These are phyloP conservation scores for Cheirogaleus major DNA, from an alignment of 2,797 vertebrate species.

Conservation along the genomic window DNA sequence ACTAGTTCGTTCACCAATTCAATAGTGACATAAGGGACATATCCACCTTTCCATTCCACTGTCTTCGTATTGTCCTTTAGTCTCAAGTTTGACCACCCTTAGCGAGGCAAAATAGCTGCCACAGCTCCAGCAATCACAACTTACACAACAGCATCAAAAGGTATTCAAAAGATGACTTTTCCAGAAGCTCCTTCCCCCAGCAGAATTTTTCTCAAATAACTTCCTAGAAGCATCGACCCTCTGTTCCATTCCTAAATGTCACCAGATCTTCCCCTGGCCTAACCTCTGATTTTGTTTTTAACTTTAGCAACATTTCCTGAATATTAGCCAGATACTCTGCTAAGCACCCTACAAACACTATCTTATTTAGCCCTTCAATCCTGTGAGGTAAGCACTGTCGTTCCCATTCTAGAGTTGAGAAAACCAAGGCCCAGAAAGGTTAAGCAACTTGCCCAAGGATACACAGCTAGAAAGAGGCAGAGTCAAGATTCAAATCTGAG, in stretches of 20 bases:
- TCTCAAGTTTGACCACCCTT: not conserved
- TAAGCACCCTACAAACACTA: not conserved
- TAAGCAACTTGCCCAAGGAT: not conserved
- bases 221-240: not conserved
- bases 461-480: not conserved
- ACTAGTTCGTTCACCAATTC: not conserved
- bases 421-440: not conserved
- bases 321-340: not conserved
- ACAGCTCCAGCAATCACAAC: not conserved
- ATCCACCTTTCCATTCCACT: not conserved
- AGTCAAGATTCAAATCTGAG: not conserved
- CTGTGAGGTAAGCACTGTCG: not conserved
- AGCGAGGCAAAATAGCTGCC: not conserved
- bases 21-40: not conserved
- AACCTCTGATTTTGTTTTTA: not conserved
- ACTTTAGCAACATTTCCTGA: not conserved
- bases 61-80: not conserved
- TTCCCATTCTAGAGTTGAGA: not conserved
- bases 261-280: not conserved
- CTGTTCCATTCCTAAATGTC: not conserved
- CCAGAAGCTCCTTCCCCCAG: not conserved
- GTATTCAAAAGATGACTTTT: not conserved
- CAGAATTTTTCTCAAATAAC: not conserved
- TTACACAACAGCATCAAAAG: not conserved
- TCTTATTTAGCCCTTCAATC: not conserved